These are phyloP conservation scores for Troides oblongomaculatus DNA, from an alignment of 2,888 invertebrate genomes.

Conservation along the genomic window DNA sequence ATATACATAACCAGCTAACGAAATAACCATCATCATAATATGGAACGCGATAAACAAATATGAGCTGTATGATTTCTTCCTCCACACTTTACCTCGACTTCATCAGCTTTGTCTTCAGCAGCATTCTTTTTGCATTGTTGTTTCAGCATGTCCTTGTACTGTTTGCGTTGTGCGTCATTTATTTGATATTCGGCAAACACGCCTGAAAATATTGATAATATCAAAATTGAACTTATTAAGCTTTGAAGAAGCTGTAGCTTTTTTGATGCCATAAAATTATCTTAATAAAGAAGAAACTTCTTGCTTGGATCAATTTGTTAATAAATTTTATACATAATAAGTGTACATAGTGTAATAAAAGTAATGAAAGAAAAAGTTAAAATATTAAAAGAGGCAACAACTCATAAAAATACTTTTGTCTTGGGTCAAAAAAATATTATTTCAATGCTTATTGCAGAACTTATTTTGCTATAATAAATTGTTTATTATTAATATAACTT, in stretches of 20 bases:
- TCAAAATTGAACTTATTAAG: background rate
- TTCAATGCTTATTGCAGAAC: background rate
- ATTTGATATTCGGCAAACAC: slow-evolving; percentile 48
- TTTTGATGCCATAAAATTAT: too few relatives aligned
- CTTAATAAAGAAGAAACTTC: too few relatives aligned
- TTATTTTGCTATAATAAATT: background rate
- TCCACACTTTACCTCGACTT: slow-evolving; percentile 45
- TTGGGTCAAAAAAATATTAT: too few relatives aligned
- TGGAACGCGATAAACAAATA: background rate
- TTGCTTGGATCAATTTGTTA: too few relatives aligned
- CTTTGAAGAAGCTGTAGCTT: too few relatives aligned
- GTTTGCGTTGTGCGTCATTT: slow-evolving; percentile 36
- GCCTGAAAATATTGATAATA: slow-evolving; percentile 43
- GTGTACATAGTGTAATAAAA: too few relatives aligned
- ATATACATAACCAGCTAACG: background rate
- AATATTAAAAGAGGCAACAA: too few relatives aligned
- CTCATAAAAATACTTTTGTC: too few relatives aligned
- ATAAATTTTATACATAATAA: too few relatives aligned
- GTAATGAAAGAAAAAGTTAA: too few relatives aligned
- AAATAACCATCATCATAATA: background rate
- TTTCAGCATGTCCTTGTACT: slow-evolving; percentile 41
- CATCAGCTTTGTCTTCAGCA: slow-evolving; percentile 52
- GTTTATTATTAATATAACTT: background rate
- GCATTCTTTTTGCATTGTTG: slow-evolving; percentile 51
- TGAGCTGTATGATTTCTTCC: background rate